Evolutionary conservation across 2,888 invertebrate genomes (phyloP), one percentile per base, ranked within the genome.

Genomic region (Catocala fraxini): DNA sequence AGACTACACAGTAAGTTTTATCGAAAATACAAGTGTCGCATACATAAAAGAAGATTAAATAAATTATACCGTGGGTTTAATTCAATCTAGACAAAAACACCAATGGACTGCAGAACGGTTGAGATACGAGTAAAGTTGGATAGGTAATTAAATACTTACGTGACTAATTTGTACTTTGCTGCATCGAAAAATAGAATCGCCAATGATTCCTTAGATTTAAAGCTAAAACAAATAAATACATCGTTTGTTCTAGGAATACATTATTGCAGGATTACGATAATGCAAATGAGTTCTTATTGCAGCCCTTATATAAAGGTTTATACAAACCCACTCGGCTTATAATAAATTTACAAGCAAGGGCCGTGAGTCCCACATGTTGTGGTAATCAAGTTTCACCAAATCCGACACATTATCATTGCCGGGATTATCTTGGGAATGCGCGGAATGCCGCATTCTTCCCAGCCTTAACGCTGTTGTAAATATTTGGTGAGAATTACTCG

Each of bases 321-420:
- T 58, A 59, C 60, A 45, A 63, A 48, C 51, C 59, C 57, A 73
- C 59, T 70, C 62, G 59, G 53, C 73, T 69, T 61, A 76, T 77
- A 74, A 65, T 47, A 53, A 61, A 73, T 73, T 77, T 70, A 65
- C 65, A 63, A 63, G 56, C 46, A 62, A 51, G 59, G 51, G 52
- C 34, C 41, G 49, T 35, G 54, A 54, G 45, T 48, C 58, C 62
- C 51, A 64, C 60, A 72, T 58, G 65, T 76, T 62, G 64, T 70
- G 60, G 70, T 64, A 68, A 74, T 77, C 68, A 70, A 70, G 58
- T 63, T 56, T 39, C 61, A 53, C 63, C 59, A 70, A 61, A 68
- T 56, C 63, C 65, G 25, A 68, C 71, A 70, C 60, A 70, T 70
- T 77, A 73, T 73, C 68, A 70, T 64, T 65, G 77, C 58, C 57